These are phyloP conservation scores for Nebria ingens DNA, from an alignment of 1,140 invertebrate genomes.

Conservation along the genomic window DNA sequence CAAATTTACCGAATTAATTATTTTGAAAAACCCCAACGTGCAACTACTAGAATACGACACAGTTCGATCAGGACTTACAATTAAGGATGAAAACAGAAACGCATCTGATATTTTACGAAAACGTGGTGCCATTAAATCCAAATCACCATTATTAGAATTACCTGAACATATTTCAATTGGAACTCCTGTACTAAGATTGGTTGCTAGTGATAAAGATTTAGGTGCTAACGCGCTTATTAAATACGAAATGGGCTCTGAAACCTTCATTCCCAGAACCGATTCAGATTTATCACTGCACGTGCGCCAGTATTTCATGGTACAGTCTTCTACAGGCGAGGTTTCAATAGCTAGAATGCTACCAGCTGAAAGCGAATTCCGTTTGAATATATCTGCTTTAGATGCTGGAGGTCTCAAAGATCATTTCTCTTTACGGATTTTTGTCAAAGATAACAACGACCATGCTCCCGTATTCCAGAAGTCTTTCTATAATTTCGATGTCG, in stretches of 20 bases:
- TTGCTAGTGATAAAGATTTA: constrained; percentile 73
- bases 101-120: constrained; percentile 16
- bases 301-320: constrained; percentile 60
- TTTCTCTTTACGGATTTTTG: constrained; percentile 53
- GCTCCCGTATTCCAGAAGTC: constrained; percentile 69
- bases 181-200: constrained; percentile 62
- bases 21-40: constrained; percentile 51
- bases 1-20: constrained; percentile 51
- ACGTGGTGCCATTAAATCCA: constrained; percentile 20
- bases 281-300: constrained; percentile 36
- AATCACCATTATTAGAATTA: constrained; percentile 51
- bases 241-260: constrained; percentile 61
- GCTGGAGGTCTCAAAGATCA: constrained; percentile 58
- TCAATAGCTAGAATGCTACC: constrained; percentile 61
- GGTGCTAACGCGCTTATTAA: constrained; percentile 62
- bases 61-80: constrained; percentile 35
- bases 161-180: constrained; percentile 68
- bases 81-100: constrained; percentile 36
- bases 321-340: constrained; percentile 60
- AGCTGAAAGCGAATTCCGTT: constrained; percentile 63
- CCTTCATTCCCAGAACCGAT: constrained; percentile 41
- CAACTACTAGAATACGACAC: constrained; percentile 48
- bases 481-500: constrained; percentile 72
- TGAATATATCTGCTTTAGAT: constrained; percentile 69
- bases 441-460: constrained; percentile 80